Evolutionary conservation across 1,140 invertebrate genomes (phyloP).

Genomic region (Wiebesia pumilae): DNA sequence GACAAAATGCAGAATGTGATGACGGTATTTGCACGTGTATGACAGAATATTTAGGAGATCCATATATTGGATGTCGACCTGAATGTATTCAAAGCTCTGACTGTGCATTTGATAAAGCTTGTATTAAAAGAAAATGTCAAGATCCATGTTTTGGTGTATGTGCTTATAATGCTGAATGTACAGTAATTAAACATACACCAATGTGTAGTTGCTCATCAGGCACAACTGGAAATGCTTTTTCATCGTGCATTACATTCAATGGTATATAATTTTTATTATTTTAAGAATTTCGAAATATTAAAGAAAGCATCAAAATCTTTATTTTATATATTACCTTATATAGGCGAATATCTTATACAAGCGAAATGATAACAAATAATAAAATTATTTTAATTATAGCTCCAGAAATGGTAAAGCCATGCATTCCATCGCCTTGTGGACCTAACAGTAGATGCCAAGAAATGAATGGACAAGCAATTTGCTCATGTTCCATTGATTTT

Average conservation of each 20-base stretch:
- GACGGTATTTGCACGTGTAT: conserved; percentile 80
- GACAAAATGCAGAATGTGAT: conserved; percentile 79
- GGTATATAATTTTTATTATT: conserved; percentile 44
- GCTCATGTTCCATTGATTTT: conserved; percentile 70
- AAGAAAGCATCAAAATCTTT: too few species aligned
- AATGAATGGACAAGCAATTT: conserved; percentile 71
- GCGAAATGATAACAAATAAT: too few species aligned
- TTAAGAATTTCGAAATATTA: not conserved
- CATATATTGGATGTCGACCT: conserved; percentile 80
- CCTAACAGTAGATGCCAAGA: conserved; percentile 76
- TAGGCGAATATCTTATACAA: too few species aligned
- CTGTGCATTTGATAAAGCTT: conserved; percentile 81
- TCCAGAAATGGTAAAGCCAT: conserved; percentile 64
- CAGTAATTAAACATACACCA: conserved; percentile 83
- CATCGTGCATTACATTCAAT: conserved; percentile 73
- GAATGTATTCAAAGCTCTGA: conserved; percentile 83
- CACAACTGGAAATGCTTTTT: conserved; percentile 83
- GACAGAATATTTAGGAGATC: conserved; percentile 79
- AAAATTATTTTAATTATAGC: conserved; percentile 34
- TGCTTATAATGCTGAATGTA: conserved; percentile 81
- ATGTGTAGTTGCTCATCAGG: conserved; percentile 82
- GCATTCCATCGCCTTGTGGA: conserved; percentile 78
- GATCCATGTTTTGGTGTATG: conserved; percentile 85
- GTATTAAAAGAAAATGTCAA: conserved; percentile 83
- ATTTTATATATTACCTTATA: too few species aligned